These are phyloP conservation scores for Poecilia velifera DNA, from an alignment of 2,797 vertebrate genomes.

Conservation along the genomic window DNA sequence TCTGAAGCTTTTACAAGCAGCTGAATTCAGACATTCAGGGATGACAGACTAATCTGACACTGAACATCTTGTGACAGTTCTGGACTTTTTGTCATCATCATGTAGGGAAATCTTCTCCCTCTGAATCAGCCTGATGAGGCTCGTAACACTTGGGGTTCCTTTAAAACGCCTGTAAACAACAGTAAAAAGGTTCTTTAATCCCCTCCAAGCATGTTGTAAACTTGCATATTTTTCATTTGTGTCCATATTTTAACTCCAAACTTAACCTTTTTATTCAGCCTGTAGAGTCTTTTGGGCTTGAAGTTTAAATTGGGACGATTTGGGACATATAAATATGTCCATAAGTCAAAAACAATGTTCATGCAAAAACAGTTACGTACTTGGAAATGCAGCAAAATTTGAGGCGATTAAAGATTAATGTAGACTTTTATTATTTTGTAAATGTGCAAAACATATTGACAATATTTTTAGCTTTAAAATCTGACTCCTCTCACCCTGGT, in stretches of 20 bases:
- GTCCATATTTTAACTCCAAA: not conserved
- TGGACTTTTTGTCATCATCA: not conserved
- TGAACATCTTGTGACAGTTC: not conserved
- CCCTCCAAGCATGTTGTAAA: not conserved
- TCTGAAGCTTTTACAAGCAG: not conserved
- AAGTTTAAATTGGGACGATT: not conserved
- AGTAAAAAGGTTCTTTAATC: not conserved
- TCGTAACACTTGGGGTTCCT: not conserved
- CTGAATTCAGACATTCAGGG: not conserved
- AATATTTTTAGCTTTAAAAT: not conserved
- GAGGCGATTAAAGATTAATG: not conserved
- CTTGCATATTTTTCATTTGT: not conserved
- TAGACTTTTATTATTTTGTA: not conserved
- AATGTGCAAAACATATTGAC: constrained; percentile 1
- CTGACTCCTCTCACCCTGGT: not conserved
- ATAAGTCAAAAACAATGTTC: not conserved
- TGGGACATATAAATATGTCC: not conserved
- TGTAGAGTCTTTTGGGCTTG: not conserved
- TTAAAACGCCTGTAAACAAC: not conserved
- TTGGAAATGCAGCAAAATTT: not conserved
- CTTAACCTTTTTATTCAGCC: not conserved
- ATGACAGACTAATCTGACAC: not conserved
- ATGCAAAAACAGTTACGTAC: not conserved
- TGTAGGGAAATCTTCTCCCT: not conserved
- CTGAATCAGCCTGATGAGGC: not conserved